Evolutionary conservation across 2,888 invertebrate genomes (phyloP).

Genomic region (Anagyrus pseudococci): DNA sequence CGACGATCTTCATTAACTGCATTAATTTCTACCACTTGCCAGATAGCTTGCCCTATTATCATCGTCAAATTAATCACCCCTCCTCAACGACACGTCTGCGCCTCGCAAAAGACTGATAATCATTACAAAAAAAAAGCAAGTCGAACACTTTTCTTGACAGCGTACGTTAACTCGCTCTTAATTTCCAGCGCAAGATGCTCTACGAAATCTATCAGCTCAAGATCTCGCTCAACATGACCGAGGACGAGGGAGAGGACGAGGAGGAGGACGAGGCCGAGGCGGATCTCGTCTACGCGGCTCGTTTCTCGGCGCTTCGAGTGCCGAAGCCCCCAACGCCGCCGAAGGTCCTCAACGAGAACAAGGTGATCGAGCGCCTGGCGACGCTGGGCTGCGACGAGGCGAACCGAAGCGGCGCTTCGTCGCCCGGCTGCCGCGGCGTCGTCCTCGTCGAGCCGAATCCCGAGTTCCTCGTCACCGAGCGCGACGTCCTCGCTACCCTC

Average conservation of each 20-base stretch:
- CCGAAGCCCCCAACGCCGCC: slow-evolving; percentile 52
- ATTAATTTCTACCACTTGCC: neutral
- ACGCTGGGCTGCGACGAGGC: slow-evolving; percentile 7
- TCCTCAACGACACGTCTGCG: too few relatives aligned
- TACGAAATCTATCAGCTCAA: slow-evolving; percentile 61
- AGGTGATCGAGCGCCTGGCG: slow-evolving; percentile 43
- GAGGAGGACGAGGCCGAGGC: slow-evolving; percentile 46
- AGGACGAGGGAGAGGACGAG: slow-evolving; percentile 53
- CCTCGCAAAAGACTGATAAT: too few relatives aligned
- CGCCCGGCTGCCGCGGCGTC: slow-evolving; percentile 39
- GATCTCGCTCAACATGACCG: slow-evolving; percentile 58
- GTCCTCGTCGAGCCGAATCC: slow-evolving; percentile 51
- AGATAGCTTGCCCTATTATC: slow-evolving; percentile 27
- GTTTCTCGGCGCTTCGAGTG: slow-evolving; percentile 33
- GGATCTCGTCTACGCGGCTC: slow-evolving; percentile 26
- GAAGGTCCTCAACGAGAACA: slow-evolving; percentile 48
- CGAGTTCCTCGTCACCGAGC: slow-evolving; percentile 49
- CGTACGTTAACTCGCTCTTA: too few relatives aligned
- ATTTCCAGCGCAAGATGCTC: slow-evolving; percentile 60
- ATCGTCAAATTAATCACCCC: too few relatives aligned
- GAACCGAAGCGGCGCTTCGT: neutral
- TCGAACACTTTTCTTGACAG: too few relatives aligned
- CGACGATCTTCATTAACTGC: slow-evolving; percentile 5
- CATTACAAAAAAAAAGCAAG: too few relatives aligned
- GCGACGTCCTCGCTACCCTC: slow-evolving; percentile 52